Evolutionary conservation across 2,797 vertebrate genomes (phyloP), one percentile per base, ranked within the genome.

Genomic region (Hoplostethus atlanticus): DNA sequence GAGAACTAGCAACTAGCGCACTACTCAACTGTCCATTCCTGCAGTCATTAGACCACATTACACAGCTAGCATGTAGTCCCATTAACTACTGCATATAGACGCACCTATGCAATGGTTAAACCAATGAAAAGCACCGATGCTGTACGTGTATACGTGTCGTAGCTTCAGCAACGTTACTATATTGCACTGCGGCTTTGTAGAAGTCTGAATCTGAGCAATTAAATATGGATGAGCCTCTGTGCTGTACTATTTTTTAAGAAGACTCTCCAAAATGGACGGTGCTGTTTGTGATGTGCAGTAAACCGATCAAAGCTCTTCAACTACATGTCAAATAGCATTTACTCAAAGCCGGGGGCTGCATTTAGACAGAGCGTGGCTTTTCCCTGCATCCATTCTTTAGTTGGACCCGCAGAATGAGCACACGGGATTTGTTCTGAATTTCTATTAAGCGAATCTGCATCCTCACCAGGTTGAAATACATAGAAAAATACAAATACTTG

Each of bases 151-250:
- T 21, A 15, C 42, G 13, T 48, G 54, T 48, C 25, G 13, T 7
- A 15, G 54, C 56, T 31, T 6, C 55, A 58, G 55, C 16, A 38
- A 40, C 55, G 38, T 40, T 30, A 38, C 11, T 10, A 31, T 38
- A 63, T 21, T 58, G 30, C 16, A 40, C 47, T 70, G 1, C 47
- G n/a, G 40, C 71, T 73, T 67, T 63, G 44, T 51, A 21, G 71
- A 71, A 47, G 72, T 25, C 68, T 66, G 58, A 78, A 76, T 65
- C 67, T 57, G 77, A 80, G 40, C 16, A 67, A 83, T 91, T 84
- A 91, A 93, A 90, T 83, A 90, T 92, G 83, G 2, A 90, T 87
- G 80, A 92, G 87, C 36, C 65, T 62, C 62, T 48, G 75, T 54
- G 78, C 76, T 54, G 68, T 25, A 73, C 80, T 67, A 58, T 76